A percentile compares a stretch with the other conserved stretches of the same genome.
These are phyloP conservation scores for Drosophila equinoxialis DNA, from an alignment of 1,140 invertebrate species.

Conservation along the genomic window DNA sequence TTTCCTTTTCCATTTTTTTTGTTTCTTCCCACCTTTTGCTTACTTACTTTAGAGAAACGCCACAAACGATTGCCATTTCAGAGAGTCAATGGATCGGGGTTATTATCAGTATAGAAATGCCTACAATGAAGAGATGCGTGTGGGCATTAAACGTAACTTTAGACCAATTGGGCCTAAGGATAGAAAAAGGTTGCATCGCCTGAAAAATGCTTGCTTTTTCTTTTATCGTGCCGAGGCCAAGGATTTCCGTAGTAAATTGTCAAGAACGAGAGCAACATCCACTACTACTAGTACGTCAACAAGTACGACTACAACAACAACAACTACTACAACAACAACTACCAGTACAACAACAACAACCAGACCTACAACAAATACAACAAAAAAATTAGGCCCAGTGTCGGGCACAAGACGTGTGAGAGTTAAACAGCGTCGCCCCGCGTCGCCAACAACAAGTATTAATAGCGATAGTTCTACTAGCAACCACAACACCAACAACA, in stretches of 20 bases:
- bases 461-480: conserved; percentile 71
- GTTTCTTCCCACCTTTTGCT: not conserved
- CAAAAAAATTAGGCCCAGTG: conserved; percentile 52
- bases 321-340: conserved; percentile 33
- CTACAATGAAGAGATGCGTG: conserved; percentile 57
- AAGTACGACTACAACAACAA: conserved; percentile 44
- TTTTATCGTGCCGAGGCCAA: conserved; percentile 54
- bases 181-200: conserved; percentile 34
- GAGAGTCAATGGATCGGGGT: conserved; percentile 62
- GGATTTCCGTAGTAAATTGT: conserved; percentile 38
- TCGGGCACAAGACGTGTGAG: conserved; percentile 51
- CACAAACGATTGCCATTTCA: conserved; percentile 77
- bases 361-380: conserved; percentile 43
- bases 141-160: conserved; percentile 71
- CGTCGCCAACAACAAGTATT: conserved; percentile 66
- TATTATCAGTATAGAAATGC: conserved; percentile 59
- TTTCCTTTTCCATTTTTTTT: conserved; percentile 10
- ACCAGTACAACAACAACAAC: conserved; percentile 33
- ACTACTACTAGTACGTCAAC: conserved; percentile 42
- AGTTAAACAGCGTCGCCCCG: conserved; percentile 39
- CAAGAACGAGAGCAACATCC: conserved; percentile 37
- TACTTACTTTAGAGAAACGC: conserved; percentile 61
- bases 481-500: conserved; percentile 45
- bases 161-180: conserved; percentile 65
- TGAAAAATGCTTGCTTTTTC: conserved; percentile 54